Conservation (phyloP, 2,888 invertebrate species). For the Melinaea marsaeus region DNA sequence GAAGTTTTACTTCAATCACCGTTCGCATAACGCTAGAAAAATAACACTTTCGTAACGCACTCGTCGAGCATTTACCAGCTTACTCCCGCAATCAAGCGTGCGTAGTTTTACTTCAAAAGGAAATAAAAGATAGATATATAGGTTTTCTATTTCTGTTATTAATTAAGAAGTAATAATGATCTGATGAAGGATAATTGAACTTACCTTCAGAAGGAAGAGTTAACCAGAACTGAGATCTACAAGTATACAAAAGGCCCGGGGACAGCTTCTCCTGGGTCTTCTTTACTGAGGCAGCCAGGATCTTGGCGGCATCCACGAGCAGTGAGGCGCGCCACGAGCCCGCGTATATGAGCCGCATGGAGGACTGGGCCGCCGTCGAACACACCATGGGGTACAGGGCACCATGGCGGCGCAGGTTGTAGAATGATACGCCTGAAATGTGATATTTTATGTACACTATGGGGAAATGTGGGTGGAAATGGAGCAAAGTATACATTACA, state of each 20-base stretch:
- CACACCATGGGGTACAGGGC: constrained; percentile 88
- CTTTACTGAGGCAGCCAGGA: constrained; percentile 45
- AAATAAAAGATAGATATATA: no score
- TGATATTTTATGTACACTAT: no score
- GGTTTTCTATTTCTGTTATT: no score
- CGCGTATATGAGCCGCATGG: constrained; percentile 86
- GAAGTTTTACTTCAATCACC: no score
- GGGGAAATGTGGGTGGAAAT: background rate
- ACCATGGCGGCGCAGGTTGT: constrained; percentile 79
- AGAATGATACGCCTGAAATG: constrained; percentile 82
- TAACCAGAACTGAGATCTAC: constrained; percentile 60
- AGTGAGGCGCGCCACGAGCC: constrained; percentile 85
- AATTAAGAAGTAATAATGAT: background rate
- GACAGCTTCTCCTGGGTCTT: constrained; percentile 42
- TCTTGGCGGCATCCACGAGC: constrained; percentile 78
- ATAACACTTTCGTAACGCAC: no score
- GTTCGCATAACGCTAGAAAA: no score
- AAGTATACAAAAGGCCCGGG: constrained; percentile 53
- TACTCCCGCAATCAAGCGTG: no score
- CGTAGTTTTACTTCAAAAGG: no score
- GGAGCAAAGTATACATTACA: no score
- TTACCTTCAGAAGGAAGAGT: constrained; percentile 57
- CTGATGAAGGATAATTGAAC: constrained; percentile 23
- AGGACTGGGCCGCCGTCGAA: constrained; percentile 91
- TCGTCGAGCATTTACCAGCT: no score